Evolutionary conservation across 2,888 invertebrate species (phyloP).

Genomic region (Nemotelus pantherinus): DNA sequence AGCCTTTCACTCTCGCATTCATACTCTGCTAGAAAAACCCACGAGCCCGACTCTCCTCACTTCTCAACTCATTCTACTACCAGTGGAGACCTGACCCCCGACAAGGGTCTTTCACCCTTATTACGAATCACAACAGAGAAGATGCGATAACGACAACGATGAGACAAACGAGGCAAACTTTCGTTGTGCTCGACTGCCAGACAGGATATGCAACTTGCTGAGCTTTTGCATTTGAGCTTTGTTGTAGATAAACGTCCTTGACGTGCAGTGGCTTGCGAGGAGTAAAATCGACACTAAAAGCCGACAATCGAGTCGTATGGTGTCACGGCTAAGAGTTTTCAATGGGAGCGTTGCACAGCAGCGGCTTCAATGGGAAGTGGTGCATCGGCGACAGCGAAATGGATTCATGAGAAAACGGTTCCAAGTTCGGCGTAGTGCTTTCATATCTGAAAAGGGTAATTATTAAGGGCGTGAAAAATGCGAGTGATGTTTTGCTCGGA

Average conservation of each 20-base stretch:
- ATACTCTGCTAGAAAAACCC: too few relatives aligned
- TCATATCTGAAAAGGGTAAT: too few relatives aligned
- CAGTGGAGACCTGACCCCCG: constrained; percentile 3
- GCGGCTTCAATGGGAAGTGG: too few relatives aligned
- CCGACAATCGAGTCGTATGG: background rate
- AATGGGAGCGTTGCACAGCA: background rate
- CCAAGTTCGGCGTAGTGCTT: too few relatives aligned
- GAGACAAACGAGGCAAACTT: background rate
- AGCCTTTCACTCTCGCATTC: too few relatives aligned
- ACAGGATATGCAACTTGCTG: constrained; percentile 40
- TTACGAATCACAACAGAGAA: constrained; percentile 27
- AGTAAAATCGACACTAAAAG: background rate
- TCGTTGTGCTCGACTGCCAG: constrained; percentile 1
- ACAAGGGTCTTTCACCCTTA: constrained; percentile 38
- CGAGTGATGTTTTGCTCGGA: too few relatives aligned
- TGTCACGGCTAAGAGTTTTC: constrained; percentile 21
- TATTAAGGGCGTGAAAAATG: too few relatives aligned
- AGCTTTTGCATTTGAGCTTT: constrained; percentile 1
- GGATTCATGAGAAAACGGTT: too few relatives aligned
- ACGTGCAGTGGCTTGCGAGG: background rate
- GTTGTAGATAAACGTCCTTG: constrained; percentile 40
- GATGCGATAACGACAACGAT: background rate
- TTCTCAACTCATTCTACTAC: too few relatives aligned
- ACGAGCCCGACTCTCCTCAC: too few relatives aligned
- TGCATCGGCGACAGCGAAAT: too few relatives aligned